Base-by-base conservation (phyloP, 2,888 invertebrate genomes). In the Nudaria mundana region DNA sequence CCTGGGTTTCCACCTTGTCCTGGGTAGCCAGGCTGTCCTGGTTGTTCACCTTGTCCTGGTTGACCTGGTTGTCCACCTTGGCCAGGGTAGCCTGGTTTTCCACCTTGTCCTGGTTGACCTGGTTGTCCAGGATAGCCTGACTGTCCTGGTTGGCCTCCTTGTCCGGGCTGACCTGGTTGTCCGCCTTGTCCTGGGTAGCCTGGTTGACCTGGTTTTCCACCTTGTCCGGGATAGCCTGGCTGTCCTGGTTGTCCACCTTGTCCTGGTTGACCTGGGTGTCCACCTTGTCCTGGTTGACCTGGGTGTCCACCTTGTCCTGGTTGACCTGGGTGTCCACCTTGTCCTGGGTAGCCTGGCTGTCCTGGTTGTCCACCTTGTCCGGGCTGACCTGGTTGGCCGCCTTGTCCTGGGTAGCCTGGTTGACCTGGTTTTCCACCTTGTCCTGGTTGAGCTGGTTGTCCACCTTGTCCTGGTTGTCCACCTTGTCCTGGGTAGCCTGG, bases 121-220 rank as follows among this genome's bases (percentile, higher is more conserved):
- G 20, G 34, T 2, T 35, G 5, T 2, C 46, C 61, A 3, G 64
- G 56, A n/a, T 44, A n/a, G 28, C 84, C 89, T 0, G 92, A 92
- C 23, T 55, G 5, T 3, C 56, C 55, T 14, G 54, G 37, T 8
- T 48, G 28, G 8, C 51, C 53, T 5, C 33, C 37, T 3, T 37
- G 1, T 10, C 37, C 42, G 3, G 40, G 37, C 0, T 38, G 16
- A 1, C 38, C 38, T 2, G 34, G 31, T 3, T 30, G 10, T 5
- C 47, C 44, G 6, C 36, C 32, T 23, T 33, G 22, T 6, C 40
- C 40, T 12, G 48, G 47, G 2, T 31, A 12, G 18, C 41, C 41
- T 14, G 36, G 32, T 7, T 42, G 25, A 32, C 44, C 44, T n/a
- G 44, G 44, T 0, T 28, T 5, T 11, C 38, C 38, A 5, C 26